Evolutionary conservation across 2,888 invertebrate species (phyloP), one percentile per base, ranked within the genome.

Genomic region (Chaetogeoica ovagalla): DNA sequence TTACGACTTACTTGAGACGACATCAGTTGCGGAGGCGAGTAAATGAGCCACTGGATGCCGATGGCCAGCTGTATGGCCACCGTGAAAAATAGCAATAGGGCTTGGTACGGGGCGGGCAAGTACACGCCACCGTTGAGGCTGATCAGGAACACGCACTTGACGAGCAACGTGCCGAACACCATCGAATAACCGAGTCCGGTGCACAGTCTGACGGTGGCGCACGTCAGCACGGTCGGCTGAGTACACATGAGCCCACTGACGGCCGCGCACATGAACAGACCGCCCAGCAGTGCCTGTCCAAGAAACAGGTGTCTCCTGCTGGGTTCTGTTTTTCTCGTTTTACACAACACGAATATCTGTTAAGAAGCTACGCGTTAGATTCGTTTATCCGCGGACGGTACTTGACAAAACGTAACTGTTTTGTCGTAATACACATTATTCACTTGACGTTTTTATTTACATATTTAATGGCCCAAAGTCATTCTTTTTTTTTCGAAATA

Each of bases 71-170:
- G 95, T 83, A 96, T 96, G 86, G 95, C 91, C 82, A 96, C 93
- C 43, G 96, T 95, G 86, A 97, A 97, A 85, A 95, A 91, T 83
- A 97, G 89, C 84, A 97, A 89, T 48, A 97, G 89, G 83, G 89
- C 89, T 88, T 97, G 97, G 87, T 97, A 97, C 19, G 95, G 93
- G 11, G 96, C 95, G 76, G 96, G 96, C 79, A 97, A 89, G 86
- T 97, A 96, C 72, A 96, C 95, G 82, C 94, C 95, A 76, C 94
- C 92, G 87, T 96, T 95, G 82, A 96, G 90, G 85, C 96, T 95
- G 84, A 97, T 91, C 82, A 97, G 90, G 86, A 97, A 96, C 84
- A 97, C 95, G 87, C 96, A 94, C 88, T 97, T 97, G 83, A 97
- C 97, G 84, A 97, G 90, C 72, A 97, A 89, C 0, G 96, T 93